Evolutionary conservation across 2,113 vertebrate species (phyloP).

Genomic region (Porphyrio hochstetteri): DNA sequence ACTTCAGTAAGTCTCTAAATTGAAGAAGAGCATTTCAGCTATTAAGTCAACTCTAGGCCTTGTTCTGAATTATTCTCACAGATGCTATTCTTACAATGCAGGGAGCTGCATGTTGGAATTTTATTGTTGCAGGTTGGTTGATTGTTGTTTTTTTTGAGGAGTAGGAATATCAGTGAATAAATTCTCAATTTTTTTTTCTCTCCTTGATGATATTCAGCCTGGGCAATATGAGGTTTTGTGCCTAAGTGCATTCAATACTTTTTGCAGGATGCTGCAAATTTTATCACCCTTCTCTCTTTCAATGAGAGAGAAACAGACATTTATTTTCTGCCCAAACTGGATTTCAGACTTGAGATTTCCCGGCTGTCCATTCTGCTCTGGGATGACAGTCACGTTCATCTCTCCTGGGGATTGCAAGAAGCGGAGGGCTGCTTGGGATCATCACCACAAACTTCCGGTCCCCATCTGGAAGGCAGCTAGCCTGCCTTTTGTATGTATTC

Average conservation of each 20-base stretch:
- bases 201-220: neutral
- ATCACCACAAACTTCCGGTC: neutral
- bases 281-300: neutral
- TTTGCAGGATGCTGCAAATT: constrained; percentile 1
- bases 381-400: neutral
- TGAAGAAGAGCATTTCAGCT: neutral
- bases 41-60: neutral
- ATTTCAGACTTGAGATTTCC: neutral
- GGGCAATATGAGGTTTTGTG: neutral
- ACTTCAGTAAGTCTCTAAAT: neutral
- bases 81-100: neutral
- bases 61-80: neutral
- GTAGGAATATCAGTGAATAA: neutral
- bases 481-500: constrained; percentile 25
- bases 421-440: neutral
- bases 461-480: constrained; percentile 56
- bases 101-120: no score
- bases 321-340: neutral
- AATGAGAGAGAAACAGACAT: neutral
- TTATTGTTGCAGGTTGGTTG: no score
- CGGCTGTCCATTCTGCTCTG: neutral
- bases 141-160: no score
- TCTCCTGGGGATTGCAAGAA: constrained; percentile 8
- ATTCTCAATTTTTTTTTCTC: neutral
- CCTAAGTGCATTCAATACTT: neutral